Conservation (phyloP, 2,797 vertebrate species). For the Helarctos malayanus region DNA sequence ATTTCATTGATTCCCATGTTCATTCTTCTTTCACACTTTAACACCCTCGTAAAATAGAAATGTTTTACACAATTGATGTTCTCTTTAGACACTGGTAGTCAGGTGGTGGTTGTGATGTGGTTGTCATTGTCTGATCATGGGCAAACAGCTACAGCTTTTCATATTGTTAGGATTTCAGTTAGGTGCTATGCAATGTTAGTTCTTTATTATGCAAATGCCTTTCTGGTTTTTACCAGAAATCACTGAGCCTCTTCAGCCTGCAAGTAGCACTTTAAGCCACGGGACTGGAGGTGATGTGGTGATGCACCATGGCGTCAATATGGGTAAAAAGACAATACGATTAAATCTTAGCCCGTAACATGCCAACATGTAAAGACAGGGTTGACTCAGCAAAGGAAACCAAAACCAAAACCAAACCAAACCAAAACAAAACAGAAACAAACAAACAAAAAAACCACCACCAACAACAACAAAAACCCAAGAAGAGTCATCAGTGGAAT, state of each 20-base stretch:
- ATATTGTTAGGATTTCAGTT: background rate
- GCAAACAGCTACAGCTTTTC: background rate
- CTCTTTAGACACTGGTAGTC: background rate
- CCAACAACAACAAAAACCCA: too few relatives aligned
- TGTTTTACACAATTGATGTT: background rate
- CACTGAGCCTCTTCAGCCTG: background rate
- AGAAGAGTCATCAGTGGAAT: too few relatives aligned
- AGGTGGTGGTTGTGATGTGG: background rate
- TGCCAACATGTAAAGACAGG: background rate
- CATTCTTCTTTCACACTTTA: background rate
- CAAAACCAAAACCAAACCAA: too few relatives aligned
- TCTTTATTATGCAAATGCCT: background rate
- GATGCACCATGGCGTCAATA: background rate
- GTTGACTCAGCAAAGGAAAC: background rate
- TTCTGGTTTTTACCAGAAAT: background rate
- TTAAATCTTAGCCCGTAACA: background rate
- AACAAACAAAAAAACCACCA: too few relatives aligned
- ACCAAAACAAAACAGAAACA: background rate
- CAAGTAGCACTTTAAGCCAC: background rate
- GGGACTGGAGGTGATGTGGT: background rate
- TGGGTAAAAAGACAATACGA: background rate
- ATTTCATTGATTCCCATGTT: background rate
- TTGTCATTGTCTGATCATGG: background rate
- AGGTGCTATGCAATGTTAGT: background rate
- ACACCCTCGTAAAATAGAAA: background rate